A percentile compares a stretch with the other conserved stretches of the same genome.
Evolutionary conservation across 2,888 invertebrate species (phyloP).

Genomic region (Stomorhina lunata): DNA sequence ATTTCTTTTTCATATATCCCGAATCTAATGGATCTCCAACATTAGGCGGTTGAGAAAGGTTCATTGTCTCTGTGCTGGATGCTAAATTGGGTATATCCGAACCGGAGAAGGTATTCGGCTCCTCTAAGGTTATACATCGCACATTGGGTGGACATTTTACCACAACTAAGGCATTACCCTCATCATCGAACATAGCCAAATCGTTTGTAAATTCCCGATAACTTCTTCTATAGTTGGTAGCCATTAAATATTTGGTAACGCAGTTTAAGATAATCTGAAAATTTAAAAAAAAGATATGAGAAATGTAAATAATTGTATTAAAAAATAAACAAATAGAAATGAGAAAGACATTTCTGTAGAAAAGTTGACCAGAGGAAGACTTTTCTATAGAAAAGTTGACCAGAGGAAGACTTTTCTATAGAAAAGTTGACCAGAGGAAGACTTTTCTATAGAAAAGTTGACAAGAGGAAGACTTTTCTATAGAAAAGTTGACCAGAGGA

Average conservation of each 20-base stretch:
- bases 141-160: constrained; percentile 74
- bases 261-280: constrained; percentile 70
- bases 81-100: constrained; percentile 51
- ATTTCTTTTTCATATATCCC: neutral
- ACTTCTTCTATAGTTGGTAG: constrained; percentile 68
- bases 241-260: constrained; percentile 70
- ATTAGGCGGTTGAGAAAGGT: too few species aligned
- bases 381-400: too few species aligned
- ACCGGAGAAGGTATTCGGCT: constrained; percentile 61
- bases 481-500: too few species aligned
- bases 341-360: too few species aligned
- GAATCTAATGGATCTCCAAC: neutral
- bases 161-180: constrained; percentile 71
- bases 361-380: too few species aligned
- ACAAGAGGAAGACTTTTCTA: too few species aligned
- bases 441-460: too few species aligned
- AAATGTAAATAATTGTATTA: too few species aligned
- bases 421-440: too few species aligned
- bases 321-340: too few species aligned
- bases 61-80: constrained; percentile 36
- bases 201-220: constrained; percentile 61
- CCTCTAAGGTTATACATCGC: constrained; percentile 72
- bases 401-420: too few species aligned
- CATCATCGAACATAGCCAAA: constrained; percentile 70
- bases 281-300: neutral